Conservation (phyloP, 2,888 invertebrate genomes). For the Leptopilina myrica region DNA sequence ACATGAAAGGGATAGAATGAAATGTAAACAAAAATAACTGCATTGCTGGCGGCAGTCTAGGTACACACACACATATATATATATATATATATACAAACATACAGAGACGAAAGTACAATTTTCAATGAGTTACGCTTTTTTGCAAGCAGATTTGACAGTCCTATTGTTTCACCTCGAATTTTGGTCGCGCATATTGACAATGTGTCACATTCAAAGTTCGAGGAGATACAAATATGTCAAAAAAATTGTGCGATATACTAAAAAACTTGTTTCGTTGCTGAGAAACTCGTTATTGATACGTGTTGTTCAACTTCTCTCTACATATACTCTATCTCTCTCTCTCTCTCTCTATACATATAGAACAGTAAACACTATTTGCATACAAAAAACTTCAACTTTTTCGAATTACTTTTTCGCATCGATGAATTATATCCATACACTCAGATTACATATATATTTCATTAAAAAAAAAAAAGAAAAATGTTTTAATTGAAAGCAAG, state of each 20-base stretch:
- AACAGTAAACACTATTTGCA: background rate
- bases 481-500: too few relatives aligned
- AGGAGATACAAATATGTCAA: slow-evolving; percentile 13
- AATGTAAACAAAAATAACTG: slow-evolving; percentile 23
- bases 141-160: slow-evolving; percentile 7
- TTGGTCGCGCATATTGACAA: slow-evolving; percentile 11
- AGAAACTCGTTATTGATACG: slow-evolving; percentile 22
- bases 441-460: background rate
- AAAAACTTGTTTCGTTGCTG: slow-evolving; percentile 19
- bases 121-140: slow-evolving; percentile 32
- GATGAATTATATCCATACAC: too few relatives aligned
- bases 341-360: background rate
- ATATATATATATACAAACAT: too few relatives aligned
- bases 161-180: slow-evolving; percentile 26
- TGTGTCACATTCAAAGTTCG: slow-evolving; percentile 24
- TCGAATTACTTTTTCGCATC: background rate
- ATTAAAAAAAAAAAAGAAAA: background rate
- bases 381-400: background rate
- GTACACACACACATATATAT: too few relatives aligned
- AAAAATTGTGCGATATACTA: background rate
- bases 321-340: background rate
- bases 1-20: slow-evolving; percentile 7
- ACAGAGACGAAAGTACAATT: background rate
- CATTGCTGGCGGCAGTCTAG: slow-evolving; percentile 10
- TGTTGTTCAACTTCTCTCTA: background rate